Percentiles rank a stretch among this genome's conserved stretches.
phyloP scores from a whole-genome alignment of 2,888 invertebrate species.

The Prosopocoilus inquinatus region DNA sequence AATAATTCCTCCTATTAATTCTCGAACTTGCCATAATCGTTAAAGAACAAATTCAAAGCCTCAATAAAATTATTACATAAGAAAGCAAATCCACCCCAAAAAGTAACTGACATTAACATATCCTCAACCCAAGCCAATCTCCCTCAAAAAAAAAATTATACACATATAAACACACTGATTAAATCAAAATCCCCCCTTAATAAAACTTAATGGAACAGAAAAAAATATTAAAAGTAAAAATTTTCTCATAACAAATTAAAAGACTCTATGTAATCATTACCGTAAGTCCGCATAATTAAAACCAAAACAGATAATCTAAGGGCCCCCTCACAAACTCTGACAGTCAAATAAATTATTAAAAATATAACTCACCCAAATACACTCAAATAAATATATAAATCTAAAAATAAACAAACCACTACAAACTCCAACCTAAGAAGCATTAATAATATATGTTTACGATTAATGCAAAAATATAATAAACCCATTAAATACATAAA shows the following conservation, averaged over 20 bases:
- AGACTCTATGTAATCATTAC: constrained; percentile 63
- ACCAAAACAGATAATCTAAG: constrained; percentile 66
- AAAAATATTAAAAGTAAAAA: constrained; percentile 53
- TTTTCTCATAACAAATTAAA: constrained; percentile 62
- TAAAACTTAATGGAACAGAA: constrained; percentile 50
- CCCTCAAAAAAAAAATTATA: constrained; percentile 53
- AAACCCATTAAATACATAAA: constrained; percentile 67
- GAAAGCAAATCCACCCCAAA: too few relatives aligned
- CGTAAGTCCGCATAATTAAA: constrained; percentile 59
- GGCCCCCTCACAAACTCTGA: too few relatives aligned
- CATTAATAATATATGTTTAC: constrained; percentile 60
- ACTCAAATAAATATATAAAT: constrained; percentile 56
- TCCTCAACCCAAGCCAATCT: constrained; percentile 43
- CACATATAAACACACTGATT: constrained; percentile 56
- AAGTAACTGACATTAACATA: constrained; percentile 52
- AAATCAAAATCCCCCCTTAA: constrained; percentile 58
- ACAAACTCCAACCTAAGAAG: constrained; percentile 63
- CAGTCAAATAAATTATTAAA: constrained; percentile 61
- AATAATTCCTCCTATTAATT: too few relatives aligned
- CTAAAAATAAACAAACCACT: too few relatives aligned
- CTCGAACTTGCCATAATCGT: constrained; percentile 34
- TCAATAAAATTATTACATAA: constrained; percentile 58
- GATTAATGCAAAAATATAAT: constrained; percentile 55
- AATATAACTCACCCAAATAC: constrained; percentile 55
- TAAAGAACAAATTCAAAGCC: constrained; percentile 60